Conservation (phyloP, 1,140 invertebrate genomes). For the Formica exsecta region DNA sequence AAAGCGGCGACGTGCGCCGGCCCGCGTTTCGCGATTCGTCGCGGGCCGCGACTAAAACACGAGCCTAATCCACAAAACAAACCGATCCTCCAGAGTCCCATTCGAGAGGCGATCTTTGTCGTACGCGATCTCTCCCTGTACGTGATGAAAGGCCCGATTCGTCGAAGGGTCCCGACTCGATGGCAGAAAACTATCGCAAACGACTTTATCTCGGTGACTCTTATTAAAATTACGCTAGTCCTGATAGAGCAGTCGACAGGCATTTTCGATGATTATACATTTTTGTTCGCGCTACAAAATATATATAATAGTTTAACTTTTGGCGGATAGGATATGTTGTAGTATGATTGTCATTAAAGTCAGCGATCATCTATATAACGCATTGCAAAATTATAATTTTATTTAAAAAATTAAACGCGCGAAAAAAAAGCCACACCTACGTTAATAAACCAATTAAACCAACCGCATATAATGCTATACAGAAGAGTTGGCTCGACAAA, state of each 20-base stretch:
- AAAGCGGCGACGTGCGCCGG: slow-evolving; percentile 71
- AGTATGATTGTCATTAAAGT: background rate
- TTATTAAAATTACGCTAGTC: slow-evolving; percentile 59
- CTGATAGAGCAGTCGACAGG: background rate
- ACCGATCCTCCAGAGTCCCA: slow-evolving; percentile 56
- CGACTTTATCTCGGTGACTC: slow-evolving; percentile 70
- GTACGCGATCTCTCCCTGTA: slow-evolving; percentile 16
- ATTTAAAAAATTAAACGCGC: background rate
- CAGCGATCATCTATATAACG: background rate
- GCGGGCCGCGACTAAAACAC: slow-evolving; percentile 72
- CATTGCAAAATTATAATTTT: background rate
- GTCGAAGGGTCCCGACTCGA: slow-evolving; percentile 53
- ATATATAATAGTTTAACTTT: background rate
- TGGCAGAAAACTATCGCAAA: slow-evolving; percentile 64
- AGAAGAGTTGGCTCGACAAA: slow-evolving; percentile 59
- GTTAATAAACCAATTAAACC: slow-evolving; percentile 6
- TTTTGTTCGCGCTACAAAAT: background rate
- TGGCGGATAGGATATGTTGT: background rate
- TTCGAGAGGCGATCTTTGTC: background rate
- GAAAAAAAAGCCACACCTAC: background rate
- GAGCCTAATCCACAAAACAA: slow-evolving; percentile 76
- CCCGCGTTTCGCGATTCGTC: slow-evolving; percentile 72
- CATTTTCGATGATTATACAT: background rate
- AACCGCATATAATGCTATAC: background rate
- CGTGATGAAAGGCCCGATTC: slow-evolving; percentile 70